Evolutionary conservation across 2,113 vertebrate genomes (phyloP).

Genomic region (human (Homo sapiens)): DNA sequence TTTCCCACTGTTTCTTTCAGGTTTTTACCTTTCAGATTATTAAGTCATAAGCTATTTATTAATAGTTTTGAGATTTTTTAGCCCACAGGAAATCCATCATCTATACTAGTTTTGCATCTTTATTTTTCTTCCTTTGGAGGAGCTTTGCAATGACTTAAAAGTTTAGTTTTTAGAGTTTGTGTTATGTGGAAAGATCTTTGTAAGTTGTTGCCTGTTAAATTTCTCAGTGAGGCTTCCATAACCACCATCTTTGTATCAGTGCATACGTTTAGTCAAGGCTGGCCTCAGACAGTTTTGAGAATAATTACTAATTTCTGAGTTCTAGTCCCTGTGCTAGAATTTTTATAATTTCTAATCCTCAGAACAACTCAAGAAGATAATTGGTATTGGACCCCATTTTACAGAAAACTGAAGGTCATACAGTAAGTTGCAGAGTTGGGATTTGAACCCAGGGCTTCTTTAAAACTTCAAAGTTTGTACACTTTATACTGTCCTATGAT

Average conservation of each 20-base stretch:
- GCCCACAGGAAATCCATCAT: not conserved
- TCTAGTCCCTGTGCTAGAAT: not conserved
- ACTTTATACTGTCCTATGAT: not conserved
- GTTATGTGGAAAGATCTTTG: not conserved
- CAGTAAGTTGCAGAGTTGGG: not conserved
- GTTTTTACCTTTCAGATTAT: slow-evolving; percentile 45
- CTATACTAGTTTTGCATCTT: not conserved
- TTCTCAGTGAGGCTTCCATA: not conserved
- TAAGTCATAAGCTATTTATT: not conserved
- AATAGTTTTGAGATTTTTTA: slow-evolving; percentile 21
- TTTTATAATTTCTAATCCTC: slow-evolving; percentile 42
- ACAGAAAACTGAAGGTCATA: not conserved
- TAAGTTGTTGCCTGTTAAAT: not conserved
- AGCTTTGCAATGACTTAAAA: not conserved
- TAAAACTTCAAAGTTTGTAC: not conserved
- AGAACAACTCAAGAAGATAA: not conserved
- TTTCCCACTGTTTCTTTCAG: slow-evolving; percentile 20
- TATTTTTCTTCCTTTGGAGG: not conserved
- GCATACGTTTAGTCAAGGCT: not conserved
- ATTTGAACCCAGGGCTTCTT: slow-evolving; percentile 25
- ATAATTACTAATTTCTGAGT: not conserved
- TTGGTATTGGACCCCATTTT: not conserved
- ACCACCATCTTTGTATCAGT: not conserved
- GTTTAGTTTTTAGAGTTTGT: slow-evolving; percentile 20
- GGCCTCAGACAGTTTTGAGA: not conserved